A percentile compares a stretch with the other conserved stretches of the same genome.
Evolutionary conservation across 2,888 invertebrate species (phyloP).

Genomic region (Amblyjoppa fuscipennis): DNA sequence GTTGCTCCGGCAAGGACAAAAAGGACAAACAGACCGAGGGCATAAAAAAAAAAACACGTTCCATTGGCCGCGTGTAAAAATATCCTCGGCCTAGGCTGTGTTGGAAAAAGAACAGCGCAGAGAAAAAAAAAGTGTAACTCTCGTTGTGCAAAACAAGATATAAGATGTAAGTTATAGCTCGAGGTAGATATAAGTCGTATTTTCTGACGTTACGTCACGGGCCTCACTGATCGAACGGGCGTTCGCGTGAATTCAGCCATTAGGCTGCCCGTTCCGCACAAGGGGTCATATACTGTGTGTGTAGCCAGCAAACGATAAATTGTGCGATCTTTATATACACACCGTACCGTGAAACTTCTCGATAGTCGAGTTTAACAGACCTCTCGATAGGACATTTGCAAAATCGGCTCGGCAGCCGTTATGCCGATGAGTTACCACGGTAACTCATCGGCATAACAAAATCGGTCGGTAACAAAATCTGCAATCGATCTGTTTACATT

Average conservation of each 20-base stretch:
- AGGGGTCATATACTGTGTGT: neutral
- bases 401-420: no score
- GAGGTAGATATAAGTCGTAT: constrained; percentile 66
- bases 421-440: no score
- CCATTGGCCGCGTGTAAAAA: constrained; percentile 50
- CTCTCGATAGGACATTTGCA: neutral
- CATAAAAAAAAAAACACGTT: constrained; percentile 34
- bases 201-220: constrained; percentile 63
- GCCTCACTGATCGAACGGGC: constrained; percentile 71
- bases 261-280: constrained; percentile 42
- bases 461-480: no score
- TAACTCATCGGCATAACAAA: no score
- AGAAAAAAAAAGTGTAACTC: constrained; percentile 23
- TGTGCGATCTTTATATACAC: neutral
- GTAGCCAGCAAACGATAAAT: constrained; percentile 8
- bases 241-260: constrained; percentile 73
- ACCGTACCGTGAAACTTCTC: neutral
- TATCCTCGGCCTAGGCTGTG: constrained; percentile 1
- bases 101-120: constrained; percentile 2
- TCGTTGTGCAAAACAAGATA: constrained; percentile 40
- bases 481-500: no score
- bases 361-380: neutral
- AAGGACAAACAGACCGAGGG: constrained; percentile 10
- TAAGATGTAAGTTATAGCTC: constrained; percentile 51
- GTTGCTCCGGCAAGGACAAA: neutral